Conservation (phyloP, 1,140 invertebrate genomes). For the Aethina tumida region DNA sequence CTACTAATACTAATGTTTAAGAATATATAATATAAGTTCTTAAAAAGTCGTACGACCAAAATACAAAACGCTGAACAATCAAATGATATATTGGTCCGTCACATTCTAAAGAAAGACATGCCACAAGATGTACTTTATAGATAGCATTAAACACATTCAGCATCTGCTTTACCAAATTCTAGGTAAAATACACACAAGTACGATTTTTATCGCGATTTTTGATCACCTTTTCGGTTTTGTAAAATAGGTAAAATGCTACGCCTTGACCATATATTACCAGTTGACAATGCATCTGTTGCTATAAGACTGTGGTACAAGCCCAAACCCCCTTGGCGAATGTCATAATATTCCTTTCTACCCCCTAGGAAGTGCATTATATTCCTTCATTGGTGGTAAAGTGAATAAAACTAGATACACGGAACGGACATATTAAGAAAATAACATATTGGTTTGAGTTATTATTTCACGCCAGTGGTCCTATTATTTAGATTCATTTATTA, state of each 20-base stretch:
- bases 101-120: too few species aligned
- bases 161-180: too few species aligned
- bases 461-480: constrained; percentile 6
- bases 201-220: constrained; percentile 20
- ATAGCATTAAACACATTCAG: too few species aligned
- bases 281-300: constrained; percentile 27
- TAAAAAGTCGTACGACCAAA: too few species aligned
- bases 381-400: constrained; percentile 26
- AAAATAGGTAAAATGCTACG: constrained; percentile 23
- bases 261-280: constrained; percentile 19
- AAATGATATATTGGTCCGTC: too few species aligned
- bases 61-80: too few species aligned
- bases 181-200: too few species aligned
- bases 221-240: constrained; percentile 15
- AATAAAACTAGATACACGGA: constrained; percentile 12
- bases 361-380: constrained; percentile 21
- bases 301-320: constrained; percentile 11
- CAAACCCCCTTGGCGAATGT: constrained; percentile 26
- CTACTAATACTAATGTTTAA: too few species aligned
- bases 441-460: constrained; percentile 7
- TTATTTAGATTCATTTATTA: too few species aligned
- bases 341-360: constrained; percentile 32
- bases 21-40: too few species aligned
- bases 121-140: too few species aligned
- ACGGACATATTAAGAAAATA: constrained; percentile 15